These are phyloP conservation scores for Narcine bancroftii DNA, from an alignment of 2,113 vertebrate genomes.

Conservation along the genomic window DNA sequence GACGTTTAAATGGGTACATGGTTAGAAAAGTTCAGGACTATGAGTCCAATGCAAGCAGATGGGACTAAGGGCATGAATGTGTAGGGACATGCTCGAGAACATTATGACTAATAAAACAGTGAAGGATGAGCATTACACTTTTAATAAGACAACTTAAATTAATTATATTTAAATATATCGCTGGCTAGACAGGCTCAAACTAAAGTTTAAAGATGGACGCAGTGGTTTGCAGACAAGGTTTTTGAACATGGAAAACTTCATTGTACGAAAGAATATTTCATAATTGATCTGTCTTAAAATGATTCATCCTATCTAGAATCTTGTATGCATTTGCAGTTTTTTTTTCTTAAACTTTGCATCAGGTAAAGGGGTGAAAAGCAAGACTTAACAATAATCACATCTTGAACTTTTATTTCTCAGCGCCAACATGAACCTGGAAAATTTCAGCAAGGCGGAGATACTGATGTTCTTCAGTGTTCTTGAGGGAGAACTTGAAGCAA, in stretches of 20 bases:
- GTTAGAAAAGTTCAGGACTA: too few relatives aligned
- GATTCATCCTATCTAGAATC: neutral
- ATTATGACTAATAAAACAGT: neutral
- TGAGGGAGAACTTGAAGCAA: conserved; percentile 91
- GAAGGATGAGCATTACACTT: neutral
- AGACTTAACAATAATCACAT: neutral
- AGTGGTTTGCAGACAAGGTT: neutral
- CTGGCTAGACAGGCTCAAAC: neutral
- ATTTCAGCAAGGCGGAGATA: conserved; percentile 83
- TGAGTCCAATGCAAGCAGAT: too few relatives aligned
- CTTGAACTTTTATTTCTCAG: conserved; percentile 48
- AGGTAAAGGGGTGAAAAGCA: too few relatives aligned
- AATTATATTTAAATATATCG: neutral
- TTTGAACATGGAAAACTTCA: neutral
- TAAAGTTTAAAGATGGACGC: neutral
- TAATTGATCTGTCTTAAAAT: neutral
- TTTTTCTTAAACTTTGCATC: neutral
- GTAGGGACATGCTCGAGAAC: too few relatives aligned
- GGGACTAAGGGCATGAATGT: too few relatives aligned
- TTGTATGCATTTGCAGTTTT: neutral
- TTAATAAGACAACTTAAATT: neutral
- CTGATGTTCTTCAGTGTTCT: conserved; percentile 89
- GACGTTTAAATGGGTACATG: too few relatives aligned
- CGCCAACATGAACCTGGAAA: conserved; percentile 90
- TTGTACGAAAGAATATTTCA: neutral